These are phyloP conservation scores for Caradrina clavipalpis DNA, from an alignment of 2,888 invertebrate species.

Conservation along the genomic window DNA sequence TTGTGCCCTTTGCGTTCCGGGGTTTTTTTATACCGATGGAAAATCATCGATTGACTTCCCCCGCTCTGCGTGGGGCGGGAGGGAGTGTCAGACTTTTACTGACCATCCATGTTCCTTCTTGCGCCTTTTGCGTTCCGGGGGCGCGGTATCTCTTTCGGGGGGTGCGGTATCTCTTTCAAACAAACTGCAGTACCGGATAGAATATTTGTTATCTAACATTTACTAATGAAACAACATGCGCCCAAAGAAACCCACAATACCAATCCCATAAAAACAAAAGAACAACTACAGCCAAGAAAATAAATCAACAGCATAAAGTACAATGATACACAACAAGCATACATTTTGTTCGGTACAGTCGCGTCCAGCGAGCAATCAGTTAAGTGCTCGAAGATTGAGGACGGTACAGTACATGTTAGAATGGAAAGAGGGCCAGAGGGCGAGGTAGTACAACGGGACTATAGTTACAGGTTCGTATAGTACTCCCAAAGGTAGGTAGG, in stretches of 20 bases:
- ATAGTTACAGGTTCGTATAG: constrained; percentile 26
- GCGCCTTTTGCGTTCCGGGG: too few species aligned
- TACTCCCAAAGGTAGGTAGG: constrained; percentile 52
- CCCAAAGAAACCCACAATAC: not conserved
- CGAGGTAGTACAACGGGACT: constrained; percentile 15
- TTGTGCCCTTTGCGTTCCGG: too few species aligned
- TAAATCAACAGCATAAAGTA: constrained; percentile 58
- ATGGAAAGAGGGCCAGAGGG: constrained; percentile 43
- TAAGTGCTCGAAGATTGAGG: constrained; percentile 78
- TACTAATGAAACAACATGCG: constrained; percentile 4
- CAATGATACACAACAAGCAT: constrained; percentile 52
- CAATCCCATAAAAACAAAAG: constrained; percentile 24
- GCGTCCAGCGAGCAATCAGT: constrained; percentile 78
- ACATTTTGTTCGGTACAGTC: constrained; percentile 58
- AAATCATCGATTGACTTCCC: too few species aligned
- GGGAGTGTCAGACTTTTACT: too few species aligned
- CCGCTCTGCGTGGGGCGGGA: too few species aligned
- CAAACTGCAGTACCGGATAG: too few species aligned
- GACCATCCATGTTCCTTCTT: too few species aligned
- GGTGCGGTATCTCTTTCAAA: too few species aligned
- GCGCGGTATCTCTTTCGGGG: too few species aligned
- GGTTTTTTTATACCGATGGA: too few species aligned
- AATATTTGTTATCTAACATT: too few species aligned
- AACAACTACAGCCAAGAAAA: constrained; percentile 26
- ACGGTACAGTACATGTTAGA: constrained; percentile 34